Base-by-base conservation (phyloP, 2,113 vertebrate genomes). In the Cyanoramphus novaezelandiae region DNA sequence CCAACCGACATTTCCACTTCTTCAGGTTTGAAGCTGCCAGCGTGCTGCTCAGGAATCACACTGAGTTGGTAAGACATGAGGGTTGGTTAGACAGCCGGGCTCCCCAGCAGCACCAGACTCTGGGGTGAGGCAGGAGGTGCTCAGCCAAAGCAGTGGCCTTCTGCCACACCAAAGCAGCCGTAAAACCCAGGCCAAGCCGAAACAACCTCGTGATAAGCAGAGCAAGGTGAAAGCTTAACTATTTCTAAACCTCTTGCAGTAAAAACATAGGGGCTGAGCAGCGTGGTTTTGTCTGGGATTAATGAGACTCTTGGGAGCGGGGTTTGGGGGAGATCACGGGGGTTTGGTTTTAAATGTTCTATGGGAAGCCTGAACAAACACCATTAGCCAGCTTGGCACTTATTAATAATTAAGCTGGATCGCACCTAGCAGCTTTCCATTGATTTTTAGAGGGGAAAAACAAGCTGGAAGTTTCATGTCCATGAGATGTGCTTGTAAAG, bases 341-440 rank as follows among this genome's bases (percentile, higher is more conserved):
- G 46, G 17, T 96, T 80, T 83, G 14, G 62, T 75, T 85, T 72
- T 28, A 94, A 90, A 47, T 81, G 68, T 90, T 93, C 96, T 85
- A 84, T 50, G 39, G 71, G 95, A 94, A 96, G 52, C 6, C 41
- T 95, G 91, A 79, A 88, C 88, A 97, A 97, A 96, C 71, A 96
- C 33, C 75, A 85, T 94, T 86, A 96, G 74, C 86, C 91, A 87
- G 86, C 67, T 79, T 62, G 68, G 29, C 17, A 29, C 55, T 75
- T 81, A 94, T 95, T 96, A 97, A 97, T 97, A 95, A 97, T 93
- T 95, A 84, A 97, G 7, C 91, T 74, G 64, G 87, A 65, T 64
- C 82, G 52, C 82, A 83, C 57, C 1, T 4, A 86, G 93, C 81
- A 91, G 86, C 23, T 95, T 95, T 80, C 62, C 35, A 76, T 85